phyloP scores from a whole-genome alignment of 2,113 vertebrate species.

The Myrmecobius fasciatus region DNA sequence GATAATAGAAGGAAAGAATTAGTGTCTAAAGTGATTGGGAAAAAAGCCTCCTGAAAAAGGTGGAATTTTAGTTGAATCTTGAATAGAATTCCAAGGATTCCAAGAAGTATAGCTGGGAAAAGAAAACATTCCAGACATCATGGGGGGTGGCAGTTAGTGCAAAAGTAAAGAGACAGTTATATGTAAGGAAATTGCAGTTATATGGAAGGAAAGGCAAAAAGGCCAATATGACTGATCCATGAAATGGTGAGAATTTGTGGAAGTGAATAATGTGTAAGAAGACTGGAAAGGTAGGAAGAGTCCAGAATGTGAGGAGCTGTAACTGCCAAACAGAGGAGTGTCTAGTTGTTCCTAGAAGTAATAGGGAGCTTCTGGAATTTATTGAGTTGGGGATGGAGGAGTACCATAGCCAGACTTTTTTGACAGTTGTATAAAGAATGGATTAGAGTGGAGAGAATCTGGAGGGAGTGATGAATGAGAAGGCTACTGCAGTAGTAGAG shows the following conservation, averaged over 20 bases:
- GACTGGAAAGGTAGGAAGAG: background rate
- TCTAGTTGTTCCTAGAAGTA: background rate
- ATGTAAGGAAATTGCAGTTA: background rate
- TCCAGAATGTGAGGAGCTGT: background rate
- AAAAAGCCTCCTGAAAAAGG: background rate
- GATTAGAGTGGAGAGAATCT: background rate
- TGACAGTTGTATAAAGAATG: background rate
- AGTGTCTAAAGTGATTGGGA: background rate
- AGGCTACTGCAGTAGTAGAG: background rate
- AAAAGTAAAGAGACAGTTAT: background rate
- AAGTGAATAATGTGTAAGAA: background rate
- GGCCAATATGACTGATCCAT: background rate
- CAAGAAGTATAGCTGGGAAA: background rate
- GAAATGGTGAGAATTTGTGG: background rate
- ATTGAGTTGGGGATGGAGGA: background rate
- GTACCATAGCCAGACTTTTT: background rate
- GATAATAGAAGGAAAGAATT: background rate
- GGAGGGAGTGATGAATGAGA: background rate
- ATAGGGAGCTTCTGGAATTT: background rate
- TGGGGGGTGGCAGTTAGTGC: background rate
- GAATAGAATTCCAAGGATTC: background rate
- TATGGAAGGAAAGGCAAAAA: background rate
- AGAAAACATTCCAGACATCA: background rate
- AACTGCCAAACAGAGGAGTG: background rate
- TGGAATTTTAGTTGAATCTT: background rate